phyloP scores from a whole-genome alignment of 2,797 vertebrate species.

The Myripristis murdjan region DNA sequence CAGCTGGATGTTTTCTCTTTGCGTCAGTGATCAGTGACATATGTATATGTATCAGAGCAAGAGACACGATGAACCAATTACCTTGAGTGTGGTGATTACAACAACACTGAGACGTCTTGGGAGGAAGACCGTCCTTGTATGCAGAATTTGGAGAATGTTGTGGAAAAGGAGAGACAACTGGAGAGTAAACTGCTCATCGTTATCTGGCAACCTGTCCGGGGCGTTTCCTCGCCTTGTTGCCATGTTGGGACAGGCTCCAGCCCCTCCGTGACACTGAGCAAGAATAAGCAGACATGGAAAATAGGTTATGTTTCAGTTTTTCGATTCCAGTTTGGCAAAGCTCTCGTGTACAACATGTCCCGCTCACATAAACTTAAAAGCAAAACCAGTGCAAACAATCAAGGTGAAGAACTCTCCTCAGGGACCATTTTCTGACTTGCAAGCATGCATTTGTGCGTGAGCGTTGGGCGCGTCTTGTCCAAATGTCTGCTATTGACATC shows the following conservation, averaged over 20 bases:
- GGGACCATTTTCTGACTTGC: conserved; percentile 13
- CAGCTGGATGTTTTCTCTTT: not conserved
- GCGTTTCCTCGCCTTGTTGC: too few relatives aligned
- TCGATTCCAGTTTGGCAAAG: not conserved
- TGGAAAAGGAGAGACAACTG: conserved; percentile 16
- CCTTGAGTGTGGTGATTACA: conserved; percentile 12
- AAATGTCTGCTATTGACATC: conserved; percentile 62
- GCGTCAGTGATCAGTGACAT: conserved; percentile 1
- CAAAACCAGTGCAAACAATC: not conserved
- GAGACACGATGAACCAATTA: conserved; percentile 41
- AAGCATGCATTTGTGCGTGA: not conserved
- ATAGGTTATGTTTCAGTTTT: not conserved
- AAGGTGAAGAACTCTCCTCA: conserved; percentile 32
- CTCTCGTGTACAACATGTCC: not conserved
- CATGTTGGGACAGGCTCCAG: too few relatives aligned
- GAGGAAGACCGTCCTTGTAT: conserved; percentile 23
- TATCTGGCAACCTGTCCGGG: too few relatives aligned
- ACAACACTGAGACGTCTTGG: not conserved
- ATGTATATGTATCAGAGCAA: not conserved
- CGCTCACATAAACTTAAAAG: not conserved
- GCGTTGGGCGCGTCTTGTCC: conserved; percentile 18
- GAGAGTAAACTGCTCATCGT: conserved; percentile 13
- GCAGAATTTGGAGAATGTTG: conserved; percentile 30
- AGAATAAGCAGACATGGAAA: too few relatives aligned
- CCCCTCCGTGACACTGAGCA: too few relatives aligned